phyloP scores from a whole-genome alignment of 2,113 vertebrate species.

The Odobenus rosmarus region DNA sequence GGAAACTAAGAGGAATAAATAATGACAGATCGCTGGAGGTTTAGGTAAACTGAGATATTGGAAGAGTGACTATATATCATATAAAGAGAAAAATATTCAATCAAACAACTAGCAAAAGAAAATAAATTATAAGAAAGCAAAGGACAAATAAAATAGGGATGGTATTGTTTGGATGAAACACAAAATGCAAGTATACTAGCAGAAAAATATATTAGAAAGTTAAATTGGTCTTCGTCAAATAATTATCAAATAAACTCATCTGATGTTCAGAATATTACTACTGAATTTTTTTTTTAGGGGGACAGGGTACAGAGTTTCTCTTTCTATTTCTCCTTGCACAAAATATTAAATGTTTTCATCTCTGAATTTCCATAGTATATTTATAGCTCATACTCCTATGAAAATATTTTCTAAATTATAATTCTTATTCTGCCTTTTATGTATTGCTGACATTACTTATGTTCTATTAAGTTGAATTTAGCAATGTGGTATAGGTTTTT shows the following conservation, averaged over 20 bases:
- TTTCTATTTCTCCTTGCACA: neutral
- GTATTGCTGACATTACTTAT: neutral
- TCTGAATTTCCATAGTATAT: neutral
- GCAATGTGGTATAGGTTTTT: neutral
- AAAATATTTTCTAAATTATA: neutral
- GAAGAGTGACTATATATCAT: neutral
- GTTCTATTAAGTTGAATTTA: neutral
- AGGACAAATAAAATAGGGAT: neutral
- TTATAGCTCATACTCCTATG: neutral
- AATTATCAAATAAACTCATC: neutral
- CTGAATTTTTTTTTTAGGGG: neutral
- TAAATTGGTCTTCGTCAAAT: neutral
- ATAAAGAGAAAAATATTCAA: neutral
- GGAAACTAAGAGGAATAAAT: neutral
- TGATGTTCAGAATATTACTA: neutral
- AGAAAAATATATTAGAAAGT: neutral
- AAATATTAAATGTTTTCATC: neutral
- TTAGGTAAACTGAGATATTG: neutral
- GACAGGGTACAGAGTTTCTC: neutral
- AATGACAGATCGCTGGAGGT: neutral
- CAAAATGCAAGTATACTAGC: neutral
- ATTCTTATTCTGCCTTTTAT: neutral
- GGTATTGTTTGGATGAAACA: neutral
- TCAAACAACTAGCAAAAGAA: neutral
- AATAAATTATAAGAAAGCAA: neutral